Conservation (phyloP, 2,113 vertebrate genomes). For the Thomomys bottae region DNA sequence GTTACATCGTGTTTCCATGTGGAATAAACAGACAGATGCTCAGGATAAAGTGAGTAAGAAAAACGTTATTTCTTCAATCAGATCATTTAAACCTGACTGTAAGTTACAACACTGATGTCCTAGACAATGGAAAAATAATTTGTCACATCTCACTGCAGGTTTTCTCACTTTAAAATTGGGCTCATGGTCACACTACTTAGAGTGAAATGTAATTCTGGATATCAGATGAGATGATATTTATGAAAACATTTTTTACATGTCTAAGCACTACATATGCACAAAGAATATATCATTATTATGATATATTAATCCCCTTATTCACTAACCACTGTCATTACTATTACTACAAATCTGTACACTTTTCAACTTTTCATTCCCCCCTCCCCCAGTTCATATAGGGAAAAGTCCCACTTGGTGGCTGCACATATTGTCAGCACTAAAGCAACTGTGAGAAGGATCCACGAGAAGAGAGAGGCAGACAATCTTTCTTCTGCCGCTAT, state of each 20-base stretch:
- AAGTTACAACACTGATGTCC: neutral
- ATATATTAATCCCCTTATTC: no score
- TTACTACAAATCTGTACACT: no score
- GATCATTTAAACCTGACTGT: neutral
- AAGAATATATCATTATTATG: neutral
- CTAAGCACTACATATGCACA: neutral
- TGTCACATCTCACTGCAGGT: neutral
- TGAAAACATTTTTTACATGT: neutral
- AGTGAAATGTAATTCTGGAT: neutral
- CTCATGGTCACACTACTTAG: neutral
- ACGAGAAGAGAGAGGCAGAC: constrained; percentile 30
- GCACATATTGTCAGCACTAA: constrained; percentile 34
- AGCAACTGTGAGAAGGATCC: constrained; percentile 39
- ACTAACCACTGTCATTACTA: no score
- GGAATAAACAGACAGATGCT: neutral
- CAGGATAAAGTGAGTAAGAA: neutral
- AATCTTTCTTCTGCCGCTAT: constrained; percentile 64
- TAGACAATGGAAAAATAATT: neutral
- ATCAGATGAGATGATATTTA: neutral
- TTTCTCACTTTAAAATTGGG: neutral
- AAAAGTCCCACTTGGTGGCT: constrained; percentile 54
- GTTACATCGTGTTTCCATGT: neutral
- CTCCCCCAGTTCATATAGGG: neutral
- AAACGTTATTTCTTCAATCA: neutral
- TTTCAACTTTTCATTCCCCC: no score